A percentile compares a stretch with the other conserved stretches of the same genome.
phyloP scores from a whole-genome alignment of 2,797 vertebrate species.

The Dermochelys coriacea region DNA sequence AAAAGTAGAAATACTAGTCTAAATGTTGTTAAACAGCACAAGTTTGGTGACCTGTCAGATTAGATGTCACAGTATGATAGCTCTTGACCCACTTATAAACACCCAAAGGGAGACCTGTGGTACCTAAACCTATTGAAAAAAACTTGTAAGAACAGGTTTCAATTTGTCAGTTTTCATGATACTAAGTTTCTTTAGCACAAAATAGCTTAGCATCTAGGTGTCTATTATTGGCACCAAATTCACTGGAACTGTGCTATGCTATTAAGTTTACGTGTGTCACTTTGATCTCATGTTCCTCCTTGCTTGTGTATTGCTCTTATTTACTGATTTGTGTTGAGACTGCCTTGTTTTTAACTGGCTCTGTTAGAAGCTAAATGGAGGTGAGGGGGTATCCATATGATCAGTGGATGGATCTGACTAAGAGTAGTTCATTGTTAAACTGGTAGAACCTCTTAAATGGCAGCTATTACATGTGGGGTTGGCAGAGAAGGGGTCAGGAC shows the following conservation, averaged over 20 bases:
- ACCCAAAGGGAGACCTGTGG: background rate
- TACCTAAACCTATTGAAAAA: background rate
- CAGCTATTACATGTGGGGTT: background rate
- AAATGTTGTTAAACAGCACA: background rate
- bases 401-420: background rate
- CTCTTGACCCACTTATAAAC: background rate
- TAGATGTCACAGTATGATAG: background rate
- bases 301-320: background rate
- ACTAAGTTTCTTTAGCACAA: background rate
- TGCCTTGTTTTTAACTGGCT: background rate
- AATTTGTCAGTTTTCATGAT: rapidly evolving
- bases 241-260: background rate
- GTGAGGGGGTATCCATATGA: background rate
- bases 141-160: background rate
- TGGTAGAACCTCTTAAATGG: slow-evolving; percentile 61
- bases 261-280: background rate
- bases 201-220: background rate
- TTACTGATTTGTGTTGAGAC: background rate
- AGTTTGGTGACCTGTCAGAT: background rate
- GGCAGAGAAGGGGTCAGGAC: background rate
- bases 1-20: background rate
- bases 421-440: slow-evolving; percentile 2
- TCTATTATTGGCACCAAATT: background rate
- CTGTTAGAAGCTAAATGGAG: background rate
- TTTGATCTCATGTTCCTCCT: background rate